A percentile compares a stretch with the other conserved stretches of the same genome.
phyloP scores from a whole-genome alignment of 2,888 invertebrate genomes.

The Unio delphinus region DNA sequence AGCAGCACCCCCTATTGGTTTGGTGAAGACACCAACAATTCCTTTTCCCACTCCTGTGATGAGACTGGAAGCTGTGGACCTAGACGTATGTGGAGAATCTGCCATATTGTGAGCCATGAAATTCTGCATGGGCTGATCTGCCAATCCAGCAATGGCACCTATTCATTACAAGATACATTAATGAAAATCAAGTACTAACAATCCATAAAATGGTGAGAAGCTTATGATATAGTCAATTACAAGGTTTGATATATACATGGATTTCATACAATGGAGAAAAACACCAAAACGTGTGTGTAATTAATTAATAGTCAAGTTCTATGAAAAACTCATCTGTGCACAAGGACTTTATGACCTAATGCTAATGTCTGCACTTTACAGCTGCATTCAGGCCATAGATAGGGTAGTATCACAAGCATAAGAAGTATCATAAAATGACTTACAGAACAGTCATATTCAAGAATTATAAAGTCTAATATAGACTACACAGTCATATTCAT shows the following conservation, averaged over 20 bases:
- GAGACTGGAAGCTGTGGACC: slow-evolving; percentile 73
- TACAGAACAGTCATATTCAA: too few relatives aligned
- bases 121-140: slow-evolving; percentile 92
- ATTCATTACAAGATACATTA: slow-evolving; percentile 17
- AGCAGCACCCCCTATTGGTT: slow-evolving; percentile 94
- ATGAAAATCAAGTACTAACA: neutral
- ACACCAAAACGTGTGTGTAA: neutral
- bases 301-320: too few relatives aligned
- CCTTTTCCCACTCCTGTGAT: slow-evolving; percentile 85
- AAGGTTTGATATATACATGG: too few relatives aligned
- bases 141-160: slow-evolving; percentile 94
- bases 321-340: too few relatives aligned
- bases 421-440: too few relatives aligned
- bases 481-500: too few relatives aligned
- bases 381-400: too few relatives aligned
- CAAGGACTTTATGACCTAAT: too few relatives aligned
- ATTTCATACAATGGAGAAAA: neutral
- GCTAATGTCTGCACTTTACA: too few relatives aligned
- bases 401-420: too few relatives aligned
- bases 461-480: too few relatives aligned
- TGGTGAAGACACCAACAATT: slow-evolving; percentile 89
- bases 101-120: slow-evolving; percentile 69
- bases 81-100: slow-evolving; percentile 20
- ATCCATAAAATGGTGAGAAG: neutral
- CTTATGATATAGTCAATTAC: too few relatives aligned